Conservation (phyloP, 1,140 invertebrate species). For the Listronotus bonariensis region DNA sequence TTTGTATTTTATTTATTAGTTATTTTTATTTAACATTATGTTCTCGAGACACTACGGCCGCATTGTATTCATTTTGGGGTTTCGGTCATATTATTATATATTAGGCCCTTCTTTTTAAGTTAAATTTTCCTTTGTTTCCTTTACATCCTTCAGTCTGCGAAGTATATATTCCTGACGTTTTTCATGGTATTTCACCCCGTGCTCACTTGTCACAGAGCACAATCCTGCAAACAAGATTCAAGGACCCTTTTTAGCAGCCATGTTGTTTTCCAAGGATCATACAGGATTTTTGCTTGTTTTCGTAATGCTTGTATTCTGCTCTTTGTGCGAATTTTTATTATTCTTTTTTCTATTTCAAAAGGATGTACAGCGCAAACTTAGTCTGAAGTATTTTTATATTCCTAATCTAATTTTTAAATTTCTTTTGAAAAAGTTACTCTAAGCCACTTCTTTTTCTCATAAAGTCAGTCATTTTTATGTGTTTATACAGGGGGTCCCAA, state of each 20-base stretch:
- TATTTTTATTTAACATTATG: too few species aligned
- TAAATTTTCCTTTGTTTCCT: neutral
- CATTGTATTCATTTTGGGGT: too few species aligned
- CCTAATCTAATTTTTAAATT: too few species aligned
- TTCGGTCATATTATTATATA: neutral
- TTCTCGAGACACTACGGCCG: too few species aligned
- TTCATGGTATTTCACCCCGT: conserved; percentile 16
- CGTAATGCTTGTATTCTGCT: neutral
- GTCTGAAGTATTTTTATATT: neutral
- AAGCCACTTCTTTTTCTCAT: too few species aligned
- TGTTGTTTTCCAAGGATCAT: conserved; percentile 21
- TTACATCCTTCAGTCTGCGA: neutral
- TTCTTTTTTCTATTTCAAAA: conserved; percentile 8
- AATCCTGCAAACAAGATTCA: conserved; percentile 18
- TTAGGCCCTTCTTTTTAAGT: neutral
- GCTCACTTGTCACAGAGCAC: conserved; percentile 18
- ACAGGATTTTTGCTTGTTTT: conserved; percentile 7
- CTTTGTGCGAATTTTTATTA: conserved; percentile 5
- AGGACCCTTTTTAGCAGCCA: conserved; percentile 20
- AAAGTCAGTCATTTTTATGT: too few species aligned
- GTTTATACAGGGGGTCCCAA: too few species aligned
- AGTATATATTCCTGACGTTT: conserved; percentile 6
- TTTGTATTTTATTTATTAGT: too few species aligned
- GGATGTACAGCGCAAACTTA: neutral
- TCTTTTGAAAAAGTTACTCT: too few species aligned